These are phyloP conservation scores for Luidia sarsii DNA, from an alignment of 53 echinoderm and acorn worm genomes.

Conservation along the genomic window DNA sequence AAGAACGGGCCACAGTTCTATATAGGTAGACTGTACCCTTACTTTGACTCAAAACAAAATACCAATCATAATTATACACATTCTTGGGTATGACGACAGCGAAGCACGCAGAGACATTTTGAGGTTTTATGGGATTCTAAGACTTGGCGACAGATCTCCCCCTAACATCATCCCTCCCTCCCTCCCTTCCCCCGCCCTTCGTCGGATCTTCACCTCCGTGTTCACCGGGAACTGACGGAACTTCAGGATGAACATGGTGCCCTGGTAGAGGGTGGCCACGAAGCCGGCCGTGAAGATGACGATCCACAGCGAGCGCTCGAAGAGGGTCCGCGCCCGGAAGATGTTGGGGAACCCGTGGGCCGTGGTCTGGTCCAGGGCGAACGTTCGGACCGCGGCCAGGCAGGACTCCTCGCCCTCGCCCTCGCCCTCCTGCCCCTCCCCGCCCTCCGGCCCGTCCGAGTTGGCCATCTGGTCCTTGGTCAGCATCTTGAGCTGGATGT, in stretches of 20 bases:
- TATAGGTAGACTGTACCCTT: too few relatives aligned
- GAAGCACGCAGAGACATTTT: too few relatives aligned
- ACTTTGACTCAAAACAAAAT: too few relatives aligned
- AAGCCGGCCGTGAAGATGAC: conserved; percentile 31
- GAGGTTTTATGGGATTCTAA: too few relatives aligned
- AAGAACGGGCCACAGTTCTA: too few relatives aligned
- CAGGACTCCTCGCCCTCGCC: not conserved
- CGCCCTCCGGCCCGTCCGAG: not conserved
- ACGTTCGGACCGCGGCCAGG: not conserved
- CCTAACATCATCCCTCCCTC: too few relatives aligned
- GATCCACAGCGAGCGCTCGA: conserved; percentile 45
- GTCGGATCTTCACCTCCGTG: conserved; percentile 51
- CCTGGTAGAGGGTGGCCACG: not conserved
- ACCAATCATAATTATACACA: too few relatives aligned
- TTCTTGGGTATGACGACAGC: too few relatives aligned
- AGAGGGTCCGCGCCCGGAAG: not conserved
- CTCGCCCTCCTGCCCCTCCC: too few relatives aligned
- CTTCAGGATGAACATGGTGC: not conserved
- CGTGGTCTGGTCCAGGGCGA: conserved; percentile 45
- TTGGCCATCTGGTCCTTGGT: not conserved
- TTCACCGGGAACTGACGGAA: conserved; percentile 10
- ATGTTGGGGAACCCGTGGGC: conserved; percentile 60
- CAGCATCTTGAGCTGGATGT: not conserved
- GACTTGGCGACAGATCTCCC: too few relatives aligned
- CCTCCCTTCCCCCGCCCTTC: too few relatives aligned